phyloP scores from a whole-genome alignment of 2,797 vertebrate genomes.

The Numenius phaeopus region DNA sequence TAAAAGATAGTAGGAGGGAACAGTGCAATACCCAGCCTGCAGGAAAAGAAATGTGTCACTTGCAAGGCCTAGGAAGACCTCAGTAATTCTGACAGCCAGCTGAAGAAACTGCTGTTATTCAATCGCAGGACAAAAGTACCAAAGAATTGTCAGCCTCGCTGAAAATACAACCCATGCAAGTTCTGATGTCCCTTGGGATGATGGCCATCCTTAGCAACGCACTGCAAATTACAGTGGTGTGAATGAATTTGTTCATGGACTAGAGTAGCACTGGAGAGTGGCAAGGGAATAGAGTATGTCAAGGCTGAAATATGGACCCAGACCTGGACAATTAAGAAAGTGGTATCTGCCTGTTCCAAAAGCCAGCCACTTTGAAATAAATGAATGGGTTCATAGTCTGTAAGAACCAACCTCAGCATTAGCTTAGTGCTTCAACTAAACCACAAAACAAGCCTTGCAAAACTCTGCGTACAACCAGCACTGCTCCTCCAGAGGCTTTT shows the following conservation, averaged over 20 bases:
- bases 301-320: background rate
- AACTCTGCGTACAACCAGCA: background rate
- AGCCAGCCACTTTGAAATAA: background rate
- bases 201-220: background rate
- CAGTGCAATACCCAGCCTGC: background rate
- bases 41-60: background rate
- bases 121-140: rapidly evolving
- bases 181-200: background rate
- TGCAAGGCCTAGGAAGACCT: background rate
- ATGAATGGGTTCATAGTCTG: background rate
- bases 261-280: background rate
- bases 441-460: background rate
- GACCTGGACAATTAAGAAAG: background rate
- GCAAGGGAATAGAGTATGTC: background rate
- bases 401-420: background rate
- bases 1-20: background rate
- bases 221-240: background rate
- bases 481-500: background rate
- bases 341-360: background rate
- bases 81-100: background rate
- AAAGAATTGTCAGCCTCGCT: background rate
- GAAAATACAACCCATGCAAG: background rate
- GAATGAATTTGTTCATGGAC: background rate
- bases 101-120: background rate
- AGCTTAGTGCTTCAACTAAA: background rate